Conservation (phyloP, 1,140 invertebrate genomes). For the Phocides pigmalion region DNA sequence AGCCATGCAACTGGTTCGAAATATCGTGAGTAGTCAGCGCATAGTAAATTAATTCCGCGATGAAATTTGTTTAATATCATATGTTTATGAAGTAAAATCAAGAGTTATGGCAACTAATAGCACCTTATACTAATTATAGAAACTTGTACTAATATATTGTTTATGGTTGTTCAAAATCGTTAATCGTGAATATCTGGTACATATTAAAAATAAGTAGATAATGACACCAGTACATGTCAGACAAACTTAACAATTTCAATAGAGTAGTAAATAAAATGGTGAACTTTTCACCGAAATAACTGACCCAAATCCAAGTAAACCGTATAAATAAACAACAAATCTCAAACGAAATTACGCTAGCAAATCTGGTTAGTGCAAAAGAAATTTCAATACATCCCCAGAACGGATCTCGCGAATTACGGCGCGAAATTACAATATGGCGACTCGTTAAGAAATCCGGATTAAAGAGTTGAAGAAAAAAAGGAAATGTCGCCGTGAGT, state of each 20-base stretch:
- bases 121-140: too few species aligned
- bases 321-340: slow-evolving; percentile 33
- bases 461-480: slow-evolving; percentile 72
- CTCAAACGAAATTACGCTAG: slow-evolving; percentile 42
- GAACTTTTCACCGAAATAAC: background rate
- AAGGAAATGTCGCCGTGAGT: slow-evolving; percentile 65
- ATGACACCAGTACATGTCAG: too few species aligned
- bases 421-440: slow-evolving; percentile 54
- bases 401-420: slow-evolving; percentile 44
- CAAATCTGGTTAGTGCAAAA: slow-evolving; percentile 34
- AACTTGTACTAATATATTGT: too few species aligned
- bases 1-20: too few species aligned
- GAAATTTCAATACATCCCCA: slow-evolving; percentile 49
- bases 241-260: background rate
- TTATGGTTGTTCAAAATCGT: too few species aligned
- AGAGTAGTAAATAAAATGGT: background rate
- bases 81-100: too few species aligned
- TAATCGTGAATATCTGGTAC: too few species aligned
- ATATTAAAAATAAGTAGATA: too few species aligned
- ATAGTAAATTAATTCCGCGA: too few species aligned
- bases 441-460: slow-evolving; percentile 66
- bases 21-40: too few species aligned
- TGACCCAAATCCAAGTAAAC: slow-evolving; percentile 23
- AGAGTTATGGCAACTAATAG: too few species aligned
- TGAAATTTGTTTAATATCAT: too few species aligned